Conservation (phyloP, 2,797 vertebrate species). For the Xiphophorus birchmanni region DNA sequence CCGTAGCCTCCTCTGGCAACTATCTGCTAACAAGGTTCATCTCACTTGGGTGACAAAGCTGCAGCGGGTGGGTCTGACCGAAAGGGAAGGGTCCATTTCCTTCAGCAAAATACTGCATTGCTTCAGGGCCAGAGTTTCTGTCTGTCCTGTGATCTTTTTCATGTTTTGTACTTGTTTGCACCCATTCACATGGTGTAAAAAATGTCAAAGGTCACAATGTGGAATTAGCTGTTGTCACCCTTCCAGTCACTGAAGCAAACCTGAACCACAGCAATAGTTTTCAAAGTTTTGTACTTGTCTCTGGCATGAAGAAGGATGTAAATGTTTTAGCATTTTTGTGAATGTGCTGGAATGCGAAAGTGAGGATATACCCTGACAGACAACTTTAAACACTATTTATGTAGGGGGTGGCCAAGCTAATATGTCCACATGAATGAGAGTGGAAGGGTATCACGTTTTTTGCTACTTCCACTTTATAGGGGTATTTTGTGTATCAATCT, state of each 20-base stretch:
- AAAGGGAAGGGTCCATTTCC: constrained; percentile 80
- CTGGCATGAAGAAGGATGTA: not conserved
- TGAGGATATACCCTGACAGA: constrained; percentile 48
- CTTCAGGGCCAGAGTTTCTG: constrained; percentile 70
- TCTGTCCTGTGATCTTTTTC: constrained; percentile 78
- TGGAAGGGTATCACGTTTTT: constrained; percentile 66
- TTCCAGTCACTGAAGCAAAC: constrained; percentile 47
- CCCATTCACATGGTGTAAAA: constrained; percentile 71
- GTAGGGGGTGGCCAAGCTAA: constrained; percentile 48
- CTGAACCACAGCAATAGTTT: constrained; percentile 41
- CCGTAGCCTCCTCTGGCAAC: constrained; percentile 81
- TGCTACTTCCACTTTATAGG: constrained; percentile 71
- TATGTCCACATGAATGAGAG: constrained; percentile 65
- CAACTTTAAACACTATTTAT: constrained; percentile 57
- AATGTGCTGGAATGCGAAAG: constrained; percentile 29
- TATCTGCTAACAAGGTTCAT: constrained; percentile 88
- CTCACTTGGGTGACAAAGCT: constrained; percentile 86
- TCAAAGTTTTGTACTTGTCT: not conserved
- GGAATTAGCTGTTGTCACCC: constrained; percentile 63
- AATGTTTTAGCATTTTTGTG: constrained; percentile 27
- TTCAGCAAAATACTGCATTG: constrained; percentile 65
- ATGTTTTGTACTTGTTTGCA: constrained; percentile 70
- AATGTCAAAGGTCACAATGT: constrained; percentile 69
- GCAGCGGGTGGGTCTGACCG: constrained; percentile 72
- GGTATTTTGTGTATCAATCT: constrained; percentile 79